A percentile compares a stretch with the other conserved stretches of the same genome.
phyloP scores from a whole-genome alignment of 1,140 invertebrate species.

The Whitmania pigra region DNA sequence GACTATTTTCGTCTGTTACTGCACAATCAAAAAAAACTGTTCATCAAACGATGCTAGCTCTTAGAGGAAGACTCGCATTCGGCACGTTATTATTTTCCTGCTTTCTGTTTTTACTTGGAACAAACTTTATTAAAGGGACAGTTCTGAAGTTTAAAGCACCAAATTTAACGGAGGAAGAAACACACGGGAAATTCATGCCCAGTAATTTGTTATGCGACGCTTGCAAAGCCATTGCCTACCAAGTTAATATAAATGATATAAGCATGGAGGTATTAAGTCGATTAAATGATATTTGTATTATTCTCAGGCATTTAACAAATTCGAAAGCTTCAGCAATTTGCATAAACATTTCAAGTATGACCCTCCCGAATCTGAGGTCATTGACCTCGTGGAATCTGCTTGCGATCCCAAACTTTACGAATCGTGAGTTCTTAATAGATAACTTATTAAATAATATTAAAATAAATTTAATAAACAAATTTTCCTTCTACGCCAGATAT shows the following conservation, averaged over 20 bases:
- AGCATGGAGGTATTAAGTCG: not conserved
- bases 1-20: no score
- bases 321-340: conserved; percentile 21
- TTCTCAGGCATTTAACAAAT: conserved; percentile 20
- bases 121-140: not conserved
- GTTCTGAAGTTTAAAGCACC: conserved; percentile 29
- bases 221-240: conserved; percentile 33
- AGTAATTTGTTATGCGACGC: conserved; percentile 36
- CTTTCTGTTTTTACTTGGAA: no score
- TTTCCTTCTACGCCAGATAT: conserved; percentile 31
- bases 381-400: conserved; percentile 21
- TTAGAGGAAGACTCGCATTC: no score
- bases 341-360: conserved; percentile 22
- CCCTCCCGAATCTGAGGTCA: conserved; percentile 30
- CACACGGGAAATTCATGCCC: conserved; percentile 34
- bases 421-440: conserved; percentile 3
- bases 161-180: conserved; percentile 35
- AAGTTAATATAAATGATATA: conserved; percentile 27
- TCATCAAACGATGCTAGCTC: no score
- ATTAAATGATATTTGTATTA: conserved; percentile 2
- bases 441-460: no score
- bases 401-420: conserved; percentile 18
- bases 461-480: not conserved
- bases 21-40: no score
- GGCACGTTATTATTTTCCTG: no score